Evolutionary conservation across 2,888 invertebrate genomes (phyloP).

Genomic region (Eupithecia insigniata): DNA sequence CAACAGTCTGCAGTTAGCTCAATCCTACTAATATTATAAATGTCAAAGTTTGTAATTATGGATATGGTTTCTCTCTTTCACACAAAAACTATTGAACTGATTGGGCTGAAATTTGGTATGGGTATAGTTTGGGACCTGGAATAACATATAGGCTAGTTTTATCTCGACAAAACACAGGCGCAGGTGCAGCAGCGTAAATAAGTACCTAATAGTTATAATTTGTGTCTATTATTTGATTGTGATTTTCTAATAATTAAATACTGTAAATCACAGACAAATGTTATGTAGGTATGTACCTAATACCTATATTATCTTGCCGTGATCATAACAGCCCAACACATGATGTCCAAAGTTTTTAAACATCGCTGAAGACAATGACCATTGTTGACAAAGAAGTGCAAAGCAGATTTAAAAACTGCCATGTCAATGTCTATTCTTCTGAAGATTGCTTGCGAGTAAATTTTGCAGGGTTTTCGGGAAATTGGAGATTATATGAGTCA

Average conservation of each 20-base stretch:
- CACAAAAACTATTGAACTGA: too few species aligned
- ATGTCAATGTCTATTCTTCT: constrained; percentile 63
- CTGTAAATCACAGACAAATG: neutral
- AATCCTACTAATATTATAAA: too few species aligned
- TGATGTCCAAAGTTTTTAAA: constrained; percentile 67
- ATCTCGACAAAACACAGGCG: too few species aligned
- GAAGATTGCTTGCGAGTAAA: constrained; percentile 48
- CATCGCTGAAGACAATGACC: constrained; percentile 68
- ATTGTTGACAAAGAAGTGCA: constrained; percentile 74
- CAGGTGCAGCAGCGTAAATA: too few species aligned
- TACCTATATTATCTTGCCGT: neutral
- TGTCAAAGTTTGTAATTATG: too few species aligned
- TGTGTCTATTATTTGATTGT: too few species aligned
- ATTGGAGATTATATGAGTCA: neutral
- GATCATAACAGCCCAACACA: constrained; percentile 27
- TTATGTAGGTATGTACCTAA: constrained; percentile 5
- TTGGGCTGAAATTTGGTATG: too few species aligned
- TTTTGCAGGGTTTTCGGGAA: constrained; percentile 5
- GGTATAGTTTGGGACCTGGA: too few species aligned
- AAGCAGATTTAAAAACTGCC: constrained; percentile 65
- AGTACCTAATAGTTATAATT: too few species aligned
- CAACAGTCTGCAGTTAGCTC: too few species aligned
- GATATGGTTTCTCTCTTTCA: too few species aligned
- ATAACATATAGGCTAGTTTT: too few species aligned
- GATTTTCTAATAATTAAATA: neutral